Evolutionary conservation across 2,113 vertebrate species (phyloP).

Genomic region (Calonectris borealis): DNA sequence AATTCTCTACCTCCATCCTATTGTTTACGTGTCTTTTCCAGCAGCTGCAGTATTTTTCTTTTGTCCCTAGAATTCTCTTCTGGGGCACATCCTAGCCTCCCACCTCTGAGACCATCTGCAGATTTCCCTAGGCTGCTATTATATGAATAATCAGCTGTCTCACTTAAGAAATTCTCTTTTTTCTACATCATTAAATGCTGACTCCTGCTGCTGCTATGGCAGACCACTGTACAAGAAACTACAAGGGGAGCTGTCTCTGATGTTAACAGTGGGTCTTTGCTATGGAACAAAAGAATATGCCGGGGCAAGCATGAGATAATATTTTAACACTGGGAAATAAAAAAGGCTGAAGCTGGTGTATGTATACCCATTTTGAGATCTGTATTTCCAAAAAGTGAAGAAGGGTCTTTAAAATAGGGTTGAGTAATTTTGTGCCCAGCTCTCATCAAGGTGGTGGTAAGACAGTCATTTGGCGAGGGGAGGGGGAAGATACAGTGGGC

Average conservation of each 20-base stretch:
- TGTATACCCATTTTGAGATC: neutral
- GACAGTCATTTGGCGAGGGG: neutral
- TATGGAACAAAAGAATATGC: neutral
- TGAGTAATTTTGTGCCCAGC: neutral
- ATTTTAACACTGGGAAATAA: neutral
- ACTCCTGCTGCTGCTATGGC: constrained; percentile 35
- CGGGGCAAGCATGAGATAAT: neutral
- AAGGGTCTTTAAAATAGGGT: neutral
- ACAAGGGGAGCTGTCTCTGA: neutral
- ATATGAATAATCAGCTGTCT: constrained; percentile 7
- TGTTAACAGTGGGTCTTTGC: neutral
- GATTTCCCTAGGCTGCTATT: constrained; percentile 1
- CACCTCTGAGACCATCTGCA: neutral
- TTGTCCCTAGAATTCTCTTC: neutral
- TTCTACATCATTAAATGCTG: constrained; percentile 51
- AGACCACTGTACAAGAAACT: neutral
- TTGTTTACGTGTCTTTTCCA: neutral
- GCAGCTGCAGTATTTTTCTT: neutral
- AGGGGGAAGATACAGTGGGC: neutral
- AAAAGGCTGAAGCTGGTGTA: neutral
- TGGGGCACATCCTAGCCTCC: neutral
- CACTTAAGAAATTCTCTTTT: constrained; percentile 43
- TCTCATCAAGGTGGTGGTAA: neutral
- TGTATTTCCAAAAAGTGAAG: neutral
- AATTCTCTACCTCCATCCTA: neutral